These are phyloP conservation scores for Drosophila kurseongensis DNA, from an alignment of 1,140 invertebrate genomes.

Conservation along the genomic window DNA sequence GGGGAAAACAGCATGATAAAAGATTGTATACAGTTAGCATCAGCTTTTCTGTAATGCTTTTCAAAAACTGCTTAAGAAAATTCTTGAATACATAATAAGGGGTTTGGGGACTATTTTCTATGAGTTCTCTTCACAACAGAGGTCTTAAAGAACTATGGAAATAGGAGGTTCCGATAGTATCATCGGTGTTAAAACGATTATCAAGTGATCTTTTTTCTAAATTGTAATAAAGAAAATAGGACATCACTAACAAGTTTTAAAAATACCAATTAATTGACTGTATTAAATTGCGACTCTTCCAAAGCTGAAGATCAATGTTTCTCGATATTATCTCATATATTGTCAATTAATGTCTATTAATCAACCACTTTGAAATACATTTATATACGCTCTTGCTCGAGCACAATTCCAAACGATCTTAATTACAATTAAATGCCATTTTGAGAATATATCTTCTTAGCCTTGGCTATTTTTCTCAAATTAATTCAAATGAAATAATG, in stretches of 20 bases:
- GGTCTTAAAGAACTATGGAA: neutral
- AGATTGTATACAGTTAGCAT: neutral
- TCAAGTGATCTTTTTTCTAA: neutral
- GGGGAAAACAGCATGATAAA: conserved; percentile 2
- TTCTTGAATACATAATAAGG: neutral
- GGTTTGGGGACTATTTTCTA: neutral
- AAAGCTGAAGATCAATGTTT: no score
- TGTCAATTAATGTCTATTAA: no score
- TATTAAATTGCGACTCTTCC: no score
- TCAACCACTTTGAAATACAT: no score
- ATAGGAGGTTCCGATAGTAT: neutral
- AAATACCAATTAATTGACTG: no score
- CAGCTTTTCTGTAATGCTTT: neutral
- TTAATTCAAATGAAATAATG: conserved; percentile 13
- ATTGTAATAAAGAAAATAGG: no score
- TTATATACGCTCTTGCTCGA: no score
- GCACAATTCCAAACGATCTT: no score
- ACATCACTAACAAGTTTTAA: no score
- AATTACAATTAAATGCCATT: neutral
- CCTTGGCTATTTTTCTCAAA: neutral
- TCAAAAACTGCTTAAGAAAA: neutral
- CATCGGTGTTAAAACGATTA: neutral
- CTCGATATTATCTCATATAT: no score
- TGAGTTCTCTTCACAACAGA: no score
- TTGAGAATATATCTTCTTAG: neutral